These are phyloP conservation scores for Chloroceryle aenea DNA, from an alignment of 2,113 vertebrate species.

Conservation along the genomic window DNA sequence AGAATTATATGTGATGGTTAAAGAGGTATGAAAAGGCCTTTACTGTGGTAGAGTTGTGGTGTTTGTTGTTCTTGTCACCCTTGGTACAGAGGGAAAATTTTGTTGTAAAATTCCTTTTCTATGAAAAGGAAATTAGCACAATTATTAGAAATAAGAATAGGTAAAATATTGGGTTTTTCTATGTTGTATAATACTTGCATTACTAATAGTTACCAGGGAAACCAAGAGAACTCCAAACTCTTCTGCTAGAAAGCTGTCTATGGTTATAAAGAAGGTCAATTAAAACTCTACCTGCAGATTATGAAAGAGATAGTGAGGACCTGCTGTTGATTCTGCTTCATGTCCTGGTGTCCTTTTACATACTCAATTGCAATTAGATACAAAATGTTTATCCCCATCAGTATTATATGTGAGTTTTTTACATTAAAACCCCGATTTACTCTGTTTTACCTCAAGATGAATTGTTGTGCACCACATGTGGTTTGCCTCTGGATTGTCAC, in stretches of 20 bases:
- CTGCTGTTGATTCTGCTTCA: neutral
- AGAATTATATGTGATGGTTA: neutral
- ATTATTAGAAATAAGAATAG: neutral
- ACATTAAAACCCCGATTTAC: neutral
- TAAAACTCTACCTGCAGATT: neutral
- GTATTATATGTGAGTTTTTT: neutral
- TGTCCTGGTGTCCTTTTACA: neutral
- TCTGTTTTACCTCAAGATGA: neutral
- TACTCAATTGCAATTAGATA: neutral
- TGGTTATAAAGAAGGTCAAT: slow-evolving; percentile 3
- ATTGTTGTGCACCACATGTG: neutral
- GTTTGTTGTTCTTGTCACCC: neutral
- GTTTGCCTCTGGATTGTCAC: neutral
- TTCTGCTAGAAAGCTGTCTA: neutral
- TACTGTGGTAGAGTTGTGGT: neutral
- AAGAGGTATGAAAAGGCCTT: neutral
- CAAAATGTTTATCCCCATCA: neutral
- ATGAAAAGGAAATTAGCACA: neutral
- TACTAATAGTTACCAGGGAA: slow-evolving; percentile 47
- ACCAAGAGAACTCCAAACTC: slow-evolving; percentile 6
- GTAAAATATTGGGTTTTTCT: neutral
- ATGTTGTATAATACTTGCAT: neutral
- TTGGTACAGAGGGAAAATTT: neutral
- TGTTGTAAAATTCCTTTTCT: neutral
- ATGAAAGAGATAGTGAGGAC: neutral